phyloP scores from a whole-genome alignment of 1,140 invertebrate genomes.

The Procambarus clarkii region DNA sequence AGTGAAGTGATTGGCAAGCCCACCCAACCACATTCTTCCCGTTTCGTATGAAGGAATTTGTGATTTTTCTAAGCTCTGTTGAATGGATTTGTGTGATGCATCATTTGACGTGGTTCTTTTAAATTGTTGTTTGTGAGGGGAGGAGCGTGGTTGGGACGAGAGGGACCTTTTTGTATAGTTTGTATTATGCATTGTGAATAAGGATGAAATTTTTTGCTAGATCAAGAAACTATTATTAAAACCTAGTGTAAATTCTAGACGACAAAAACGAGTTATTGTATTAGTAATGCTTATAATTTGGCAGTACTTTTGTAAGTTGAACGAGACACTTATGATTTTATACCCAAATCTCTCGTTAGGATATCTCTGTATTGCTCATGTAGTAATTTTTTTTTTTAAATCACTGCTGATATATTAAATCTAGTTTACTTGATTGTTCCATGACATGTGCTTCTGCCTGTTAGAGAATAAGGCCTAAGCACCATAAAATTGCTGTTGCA shows the following conservation, averaged over 20 bases:
- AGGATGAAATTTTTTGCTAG: slow-evolving; percentile 63
- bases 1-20: slow-evolving; percentile 43
- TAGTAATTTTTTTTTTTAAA: slow-evolving; percentile 57
- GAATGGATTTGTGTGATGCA: slow-evolving; percentile 40
- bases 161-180: slow-evolving; percentile 66
- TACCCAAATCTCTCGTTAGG: slow-evolving; percentile 60
- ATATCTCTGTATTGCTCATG: slow-evolving; percentile 64
- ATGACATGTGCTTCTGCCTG: slow-evolving; percentile 69
- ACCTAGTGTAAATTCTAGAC: slow-evolving; percentile 59
- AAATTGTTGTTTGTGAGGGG: slow-evolving; percentile 43
- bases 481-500: slow-evolving; percentile 61
- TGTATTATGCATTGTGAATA: slow-evolving; percentile 70
- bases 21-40: slow-evolving; percentile 56
- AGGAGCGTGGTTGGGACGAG: slow-evolving; percentile 53
- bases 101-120: slow-evolving; percentile 32
- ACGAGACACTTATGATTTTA: slow-evolving; percentile 50
- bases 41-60: slow-evolving; percentile 11
- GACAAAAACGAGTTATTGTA: slow-evolving; percentile 57
- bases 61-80: slow-evolving; percentile 28
- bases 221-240: slow-evolving; percentile 55
- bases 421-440: slow-evolving; percentile 63
- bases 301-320: slow-evolving; percentile 66
- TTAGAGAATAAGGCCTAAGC: slow-evolving; percentile 57
- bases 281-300: slow-evolving; percentile 63
- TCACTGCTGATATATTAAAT: slow-evolving; percentile 57